Evolutionary conservation across 2,797 vertebrate genomes (phyloP), one percentile per base, ranked within the genome.

Genomic region (Staurois parvus): DNA sequence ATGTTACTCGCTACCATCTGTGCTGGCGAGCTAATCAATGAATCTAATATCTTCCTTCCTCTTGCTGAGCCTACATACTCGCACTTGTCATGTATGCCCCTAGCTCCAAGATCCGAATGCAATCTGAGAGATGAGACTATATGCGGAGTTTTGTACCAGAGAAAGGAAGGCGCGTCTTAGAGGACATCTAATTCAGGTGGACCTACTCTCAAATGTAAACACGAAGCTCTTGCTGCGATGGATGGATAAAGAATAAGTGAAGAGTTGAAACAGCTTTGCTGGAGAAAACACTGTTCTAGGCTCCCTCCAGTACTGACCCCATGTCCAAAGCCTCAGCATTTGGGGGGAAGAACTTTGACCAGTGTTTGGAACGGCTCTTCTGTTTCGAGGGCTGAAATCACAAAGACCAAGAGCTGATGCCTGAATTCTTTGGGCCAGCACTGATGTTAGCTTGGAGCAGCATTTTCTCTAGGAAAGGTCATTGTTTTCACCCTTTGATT

Each of bases 1-100:
- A 32, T 15, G 15, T 81, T 81, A 72, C 68, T 59, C 45, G 34
- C 70, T 62, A 40, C 79, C 79, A 81, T 72, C 68, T 81, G 79
- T 59, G 45, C 48, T 80, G 79, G 79, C 67, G 42, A 2, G 79
- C 29, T 26, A 19, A 34, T 48, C 68, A 48, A 30, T 48, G 17
- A 67, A 42, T 68, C 37, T 68, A 68, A 59, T 79, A 70, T 81
- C 79, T 81, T 9, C 2, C 64, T 12, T 29, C 64, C 64, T 66
- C 64, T 15, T 1, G 24, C 2, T 62, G 70, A 52, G 34, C 79
- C 79, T 81, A 72, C 68, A 32, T 68, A 28, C 24, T 19, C 3
- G 21, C 70, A 28, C 24, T 73, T 73, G 72, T 81, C 52, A 62
- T 42, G 12, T 40, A 24, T 26, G 64, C 64, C 64, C 32, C n/a